Evolutionary conservation across 2,797 vertebrate genomes (phyloP), one percentile per base, ranked within the genome.

Genomic region (Acanthopagrus latus): DNA sequence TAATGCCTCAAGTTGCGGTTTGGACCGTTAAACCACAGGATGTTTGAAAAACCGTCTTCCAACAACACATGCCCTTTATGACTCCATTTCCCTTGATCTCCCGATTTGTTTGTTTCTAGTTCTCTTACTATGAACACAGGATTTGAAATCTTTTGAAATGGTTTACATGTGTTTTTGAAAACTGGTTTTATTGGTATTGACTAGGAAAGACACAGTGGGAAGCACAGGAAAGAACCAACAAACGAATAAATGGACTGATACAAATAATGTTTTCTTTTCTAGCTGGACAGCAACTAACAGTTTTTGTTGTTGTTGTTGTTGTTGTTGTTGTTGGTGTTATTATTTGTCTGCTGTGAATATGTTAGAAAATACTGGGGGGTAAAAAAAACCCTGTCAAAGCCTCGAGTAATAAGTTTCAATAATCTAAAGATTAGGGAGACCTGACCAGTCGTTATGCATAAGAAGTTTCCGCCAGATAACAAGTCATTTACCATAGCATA

Each of bases 1-100:
- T 85, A 86, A 89, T 74, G 52, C 56, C 44, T 75, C 48, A 27
- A 87, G 52, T 72, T 86, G 84, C 47, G 86, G 85, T 85, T 88
- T 65, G 43, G 71, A 75, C 43, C 76, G 74, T 80, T 21, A 72
- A 78, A 89, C 88, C 85, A 83, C 79, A 90, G 79, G 63, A 88
- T 87, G 78, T 75, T 76, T 73, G 62, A 79, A 33, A 33, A 33
- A 33, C 33, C 7, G 81, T 80, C 70, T 72, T 51, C 70, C 65
- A 63, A 60, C 59, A 76, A 60, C 52, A 64, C 50, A 75, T 71
- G 57, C 51, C 38, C 77, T 85, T 81, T 48, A 57, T 72, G 71
- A 80, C 62, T 80, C 11, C 17, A 18, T 77, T 62, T 55, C n/a
- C 46, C 50, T 78, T 76, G 44, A 84, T 81, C 62, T 83, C 64